Evolutionary conservation across 2,888 invertebrate genomes (phyloP).

Genomic region (Drosophila koepferae): DNA sequence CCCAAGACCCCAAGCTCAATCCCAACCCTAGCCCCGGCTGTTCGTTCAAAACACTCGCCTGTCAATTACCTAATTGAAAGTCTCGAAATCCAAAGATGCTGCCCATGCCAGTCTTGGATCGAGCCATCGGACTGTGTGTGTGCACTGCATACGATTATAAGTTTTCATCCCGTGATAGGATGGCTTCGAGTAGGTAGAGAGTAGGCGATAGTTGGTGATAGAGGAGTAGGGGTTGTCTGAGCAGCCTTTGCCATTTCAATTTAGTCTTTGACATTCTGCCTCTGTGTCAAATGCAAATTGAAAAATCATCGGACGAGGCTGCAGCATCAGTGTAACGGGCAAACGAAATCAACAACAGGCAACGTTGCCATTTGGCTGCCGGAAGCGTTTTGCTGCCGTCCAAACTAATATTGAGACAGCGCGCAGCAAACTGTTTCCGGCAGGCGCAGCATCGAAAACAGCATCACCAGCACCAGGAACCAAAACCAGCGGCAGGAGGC

Average conservation of each 20-base stretch:
- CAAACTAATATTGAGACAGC: constrained; percentile 76
- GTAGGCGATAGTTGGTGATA: neutral
- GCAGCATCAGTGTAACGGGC: constrained; percentile 40
- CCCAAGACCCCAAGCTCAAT: neutral
- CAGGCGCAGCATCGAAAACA: constrained; percentile 40
- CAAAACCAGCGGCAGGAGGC: constrained; percentile 20
- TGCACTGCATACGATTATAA: constrained; percentile 74
- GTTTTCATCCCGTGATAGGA: constrained; percentile 22
- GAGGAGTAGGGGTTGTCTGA: neutral
- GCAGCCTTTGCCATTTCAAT: constrained; percentile 70
- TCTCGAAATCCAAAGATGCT: constrained; percentile 51
- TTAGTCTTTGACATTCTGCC: constrained; percentile 73
- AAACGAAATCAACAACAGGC: constrained; percentile 63
- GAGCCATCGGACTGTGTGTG: constrained; percentile 11
- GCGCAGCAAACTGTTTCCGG: constrained; percentile 67
- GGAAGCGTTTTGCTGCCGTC: constrained; percentile 76
- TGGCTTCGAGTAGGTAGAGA: neutral
- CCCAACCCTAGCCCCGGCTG: neutral
- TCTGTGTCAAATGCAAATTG: constrained; percentile 79
- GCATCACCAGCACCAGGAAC: constrained; percentile 14
- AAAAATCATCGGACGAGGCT: constrained; percentile 73
- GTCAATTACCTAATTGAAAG: constrained; percentile 78
- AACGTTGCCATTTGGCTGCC: constrained; percentile 68
- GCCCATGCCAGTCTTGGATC: constrained; percentile 29
- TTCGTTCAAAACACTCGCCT: constrained; percentile 42